Conservation (phyloP, 2,113 vertebrate genomes). For the Gambusia holbrooki region DNA sequence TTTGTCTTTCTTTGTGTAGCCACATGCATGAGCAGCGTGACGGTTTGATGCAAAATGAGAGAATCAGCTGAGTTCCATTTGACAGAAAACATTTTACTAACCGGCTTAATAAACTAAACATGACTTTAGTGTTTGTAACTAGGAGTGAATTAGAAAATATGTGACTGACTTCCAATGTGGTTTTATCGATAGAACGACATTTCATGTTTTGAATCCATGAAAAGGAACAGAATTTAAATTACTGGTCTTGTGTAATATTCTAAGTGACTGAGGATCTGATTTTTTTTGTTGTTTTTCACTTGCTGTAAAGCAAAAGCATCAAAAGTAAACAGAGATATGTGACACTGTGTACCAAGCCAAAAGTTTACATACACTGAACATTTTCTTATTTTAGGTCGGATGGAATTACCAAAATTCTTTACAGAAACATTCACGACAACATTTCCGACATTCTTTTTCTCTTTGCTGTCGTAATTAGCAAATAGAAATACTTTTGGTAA, state of each 20-base stretch:
- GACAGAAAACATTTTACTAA: neutral
- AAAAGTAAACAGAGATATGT: neutral
- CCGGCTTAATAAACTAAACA: neutral
- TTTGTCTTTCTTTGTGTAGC: neutral
- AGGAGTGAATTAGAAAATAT: neutral
- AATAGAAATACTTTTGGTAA: too few species aligned
- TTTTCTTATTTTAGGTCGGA: too few species aligned
- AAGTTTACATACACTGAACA: too few species aligned
- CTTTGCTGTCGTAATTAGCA: too few species aligned
- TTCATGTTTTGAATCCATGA: neutral
- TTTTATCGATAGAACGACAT: neutral
- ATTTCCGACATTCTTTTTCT: too few species aligned
- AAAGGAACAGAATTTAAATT: neutral
- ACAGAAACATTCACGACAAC: too few species aligned
- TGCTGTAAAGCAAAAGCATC: neutral
- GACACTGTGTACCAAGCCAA: neutral
- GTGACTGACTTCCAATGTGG: neutral
- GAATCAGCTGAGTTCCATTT: neutral
- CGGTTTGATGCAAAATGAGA: neutral
- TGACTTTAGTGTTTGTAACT: neutral
- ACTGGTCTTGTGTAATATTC: neutral
- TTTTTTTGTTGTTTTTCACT: neutral
- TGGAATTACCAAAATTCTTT: too few species aligned
- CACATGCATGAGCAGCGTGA: neutral
- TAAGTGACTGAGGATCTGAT: neutral